Base-by-base conservation (phyloP, 2,797 vertebrate genomes). In the Gymnoscopelus braueri region DNA sequence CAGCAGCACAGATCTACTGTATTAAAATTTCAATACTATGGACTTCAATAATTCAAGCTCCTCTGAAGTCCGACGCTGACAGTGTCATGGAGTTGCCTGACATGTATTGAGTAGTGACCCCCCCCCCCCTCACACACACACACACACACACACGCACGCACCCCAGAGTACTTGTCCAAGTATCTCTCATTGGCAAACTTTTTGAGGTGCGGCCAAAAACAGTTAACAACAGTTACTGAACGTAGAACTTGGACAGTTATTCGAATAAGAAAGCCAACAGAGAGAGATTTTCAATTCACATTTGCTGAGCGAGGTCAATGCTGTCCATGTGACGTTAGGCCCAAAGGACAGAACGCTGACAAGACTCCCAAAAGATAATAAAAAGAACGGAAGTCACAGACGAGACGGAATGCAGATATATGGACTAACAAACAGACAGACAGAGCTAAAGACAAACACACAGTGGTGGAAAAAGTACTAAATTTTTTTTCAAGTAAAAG, bases 1-100 rank as follows among this genome's bases (percentile, higher is more conserved):
- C 74, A 74, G 84, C 79, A 84, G 75, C 81, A 84, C 62, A 78
- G 62, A 78, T 79, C 63, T n/a, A 14, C 58, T 54, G 44, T 50
- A 74, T 72, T 87, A 81, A 90, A 88, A 85, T 79, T 84, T 85
- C 79, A 72, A 89, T 82, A 74, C 62, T 19, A 26, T 14, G 49
- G 66, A 73, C 53, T 65, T 90, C 60, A 88, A 90, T 90, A 83
- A 88, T 89, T 90, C 74, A 90, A 71, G 65, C 54, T 39, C 44
- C 10, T 50, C 56, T 75, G 70, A 70, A 63, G 72, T 77, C 71
- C 71, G 66, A 15, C 5, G 69, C 78, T 83, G 84, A 79, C 76
- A 65, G 85, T 72, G 82, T 80, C 79, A 58, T 64, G 66, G 76
- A 87, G 79, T 69, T 76, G 50, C 67, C 71, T 76, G 80, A 85